Evolutionary conservation across 2,113 vertebrate species (phyloP).

Genomic region (Junco hyemalis): DNA sequence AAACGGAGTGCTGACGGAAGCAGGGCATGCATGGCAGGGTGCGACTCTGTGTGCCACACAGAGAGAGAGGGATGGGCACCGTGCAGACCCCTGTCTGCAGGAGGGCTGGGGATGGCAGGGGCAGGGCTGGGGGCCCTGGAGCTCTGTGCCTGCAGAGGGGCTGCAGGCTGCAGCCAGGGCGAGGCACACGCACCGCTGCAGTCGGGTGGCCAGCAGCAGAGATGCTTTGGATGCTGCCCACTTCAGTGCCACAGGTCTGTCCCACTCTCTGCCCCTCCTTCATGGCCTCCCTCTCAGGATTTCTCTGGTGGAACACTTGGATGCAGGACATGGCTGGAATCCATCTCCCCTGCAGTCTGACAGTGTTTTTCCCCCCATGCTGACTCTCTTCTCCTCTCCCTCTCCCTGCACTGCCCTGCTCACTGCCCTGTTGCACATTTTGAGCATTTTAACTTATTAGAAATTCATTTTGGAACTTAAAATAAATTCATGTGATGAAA

Average conservation of each 20-base stretch:
- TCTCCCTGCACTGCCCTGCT: neutral
- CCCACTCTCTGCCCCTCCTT: neutral
- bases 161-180: neutral
- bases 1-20: conserved; percentile 25
- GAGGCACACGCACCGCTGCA: neutral
- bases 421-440: neutral
- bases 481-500: neutral
- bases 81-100: neutral
- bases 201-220: neutral
- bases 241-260: neutral
- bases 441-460: conserved; percentile 19
- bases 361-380: neutral
- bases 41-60: neutral
- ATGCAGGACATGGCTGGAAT: neutral
- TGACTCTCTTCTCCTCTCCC: neutral
- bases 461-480: neutral
- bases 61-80: neutral
- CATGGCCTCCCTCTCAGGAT: neutral
- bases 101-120: neutral
- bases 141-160: neutral
- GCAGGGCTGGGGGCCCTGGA: neutral
- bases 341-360: neutral
- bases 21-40: neutral
- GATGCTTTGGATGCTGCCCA: neutral
- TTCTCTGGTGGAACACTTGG: neutral